A percentile compares a stretch with the other conserved stretches of the same genome.
Evolutionary conservation across 1,140 invertebrate species (phyloP).

Genomic region (Contarinia nasturtii): DNA sequence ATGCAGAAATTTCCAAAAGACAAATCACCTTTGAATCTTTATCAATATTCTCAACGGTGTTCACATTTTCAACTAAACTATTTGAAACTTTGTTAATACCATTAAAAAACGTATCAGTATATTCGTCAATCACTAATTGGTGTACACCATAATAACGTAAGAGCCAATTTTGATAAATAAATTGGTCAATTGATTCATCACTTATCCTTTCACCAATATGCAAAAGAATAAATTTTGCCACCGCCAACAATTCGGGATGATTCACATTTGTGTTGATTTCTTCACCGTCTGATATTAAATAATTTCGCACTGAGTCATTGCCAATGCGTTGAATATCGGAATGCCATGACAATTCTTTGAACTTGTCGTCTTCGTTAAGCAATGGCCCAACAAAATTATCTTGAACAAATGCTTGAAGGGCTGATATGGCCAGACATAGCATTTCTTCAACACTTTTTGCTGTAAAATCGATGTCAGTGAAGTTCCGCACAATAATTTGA

Average conservation of each 20-base stretch:
- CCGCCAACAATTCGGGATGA: constrained; percentile 40
- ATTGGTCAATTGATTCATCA: constrained; percentile 15
- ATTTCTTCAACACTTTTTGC: not conserved
- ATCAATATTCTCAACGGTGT: constrained; percentile 17
- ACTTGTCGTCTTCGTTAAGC: constrained; percentile 18
- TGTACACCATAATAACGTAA: constrained; percentile 49
- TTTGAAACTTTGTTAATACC: constrained; percentile 36
- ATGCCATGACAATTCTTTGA: constrained; percentile 14
- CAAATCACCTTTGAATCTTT: constrained; percentile 38
- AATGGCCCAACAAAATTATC: constrained; percentile 59
- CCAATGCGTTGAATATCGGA: constrained; percentile 4
- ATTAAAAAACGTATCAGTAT: constrained; percentile 37
- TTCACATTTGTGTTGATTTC: constrained; percentile 43
- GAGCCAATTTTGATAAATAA: constrained; percentile 44
- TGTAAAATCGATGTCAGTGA: too few relatives aligned
- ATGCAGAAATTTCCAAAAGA: constrained; percentile 52
- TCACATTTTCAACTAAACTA: constrained; percentile 26
- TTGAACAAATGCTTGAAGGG: constrained; percentile 54
- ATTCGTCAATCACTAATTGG: constrained; percentile 54
- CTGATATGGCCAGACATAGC: constrained; percentile 21
- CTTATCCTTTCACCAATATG: constrained; percentile 3
- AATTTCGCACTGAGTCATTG: constrained; percentile 24
- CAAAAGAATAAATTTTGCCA: constrained; percentile 43
- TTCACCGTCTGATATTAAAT: constrained; percentile 33
- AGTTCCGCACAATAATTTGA: too few relatives aligned